phyloP scores from a whole-genome alignment of 2,888 invertebrate species.

The Allolobophora icterica region DNA sequence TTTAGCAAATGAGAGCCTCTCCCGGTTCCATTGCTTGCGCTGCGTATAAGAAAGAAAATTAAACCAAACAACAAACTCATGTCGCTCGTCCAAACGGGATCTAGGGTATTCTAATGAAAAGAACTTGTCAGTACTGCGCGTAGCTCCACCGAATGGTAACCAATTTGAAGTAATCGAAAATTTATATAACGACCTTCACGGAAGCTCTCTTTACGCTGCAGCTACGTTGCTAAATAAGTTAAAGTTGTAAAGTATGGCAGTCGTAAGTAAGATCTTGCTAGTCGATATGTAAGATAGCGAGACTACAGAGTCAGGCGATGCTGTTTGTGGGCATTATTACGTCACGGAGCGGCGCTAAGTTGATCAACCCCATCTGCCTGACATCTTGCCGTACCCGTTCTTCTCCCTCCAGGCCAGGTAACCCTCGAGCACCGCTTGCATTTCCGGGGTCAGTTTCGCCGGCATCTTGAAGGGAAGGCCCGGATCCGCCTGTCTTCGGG shows the following conservation, averaged over 20 bases:
- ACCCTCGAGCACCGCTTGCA: conserved; percentile 20
- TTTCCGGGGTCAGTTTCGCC: conserved; percentile 28
- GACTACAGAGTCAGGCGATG: neutral
- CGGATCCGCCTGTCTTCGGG: neutral
- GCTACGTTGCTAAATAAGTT: neutral
- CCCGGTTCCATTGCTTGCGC: neutral
- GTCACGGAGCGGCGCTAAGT: neutral
- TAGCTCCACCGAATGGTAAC: neutral
- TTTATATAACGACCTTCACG: neutral
- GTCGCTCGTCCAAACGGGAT: neutral
- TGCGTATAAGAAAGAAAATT: too few relatives aligned
- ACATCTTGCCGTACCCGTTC: conserved; percentile 28
- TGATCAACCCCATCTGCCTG: conserved; percentile 29
- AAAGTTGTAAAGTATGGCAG: neutral
- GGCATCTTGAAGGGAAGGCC: conserved; percentile 20
- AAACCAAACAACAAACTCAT: too few relatives aligned
- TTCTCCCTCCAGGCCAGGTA: conserved; percentile 32
- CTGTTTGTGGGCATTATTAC: neutral
- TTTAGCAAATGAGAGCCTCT: neutral
- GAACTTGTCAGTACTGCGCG: neutral
- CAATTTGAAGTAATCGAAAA: neutral
- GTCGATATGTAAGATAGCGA: neutral
- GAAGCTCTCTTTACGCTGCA: conserved; percentile 3
- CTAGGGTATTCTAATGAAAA: neutral
- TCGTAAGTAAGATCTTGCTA: neutral